phyloP scores from a whole-genome alignment of 2,113 vertebrate species.

The Salvelinus namaycush region DNA sequence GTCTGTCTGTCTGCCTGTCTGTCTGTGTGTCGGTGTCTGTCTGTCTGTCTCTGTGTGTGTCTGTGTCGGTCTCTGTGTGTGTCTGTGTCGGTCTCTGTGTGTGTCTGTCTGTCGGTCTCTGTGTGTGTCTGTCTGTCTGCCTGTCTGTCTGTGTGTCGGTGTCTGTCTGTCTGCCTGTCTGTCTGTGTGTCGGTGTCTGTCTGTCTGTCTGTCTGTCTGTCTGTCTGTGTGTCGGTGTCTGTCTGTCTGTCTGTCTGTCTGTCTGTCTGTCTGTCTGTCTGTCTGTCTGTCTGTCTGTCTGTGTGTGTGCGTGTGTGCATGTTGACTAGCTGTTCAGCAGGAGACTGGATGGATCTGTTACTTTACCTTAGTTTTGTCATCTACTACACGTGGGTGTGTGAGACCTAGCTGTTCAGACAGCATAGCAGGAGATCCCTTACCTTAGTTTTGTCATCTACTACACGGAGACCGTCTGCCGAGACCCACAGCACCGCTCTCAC shows the following conservation, averaged over 20 bases:
- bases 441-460: slow-evolving; percentile 99
- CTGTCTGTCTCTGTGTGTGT: rapidly evolving
- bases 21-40: rapidly evolving
- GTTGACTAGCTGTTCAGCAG: too few relatives aligned
- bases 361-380: slow-evolving; percentile 98
- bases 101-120: too few relatives aligned
- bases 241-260: too few relatives aligned
- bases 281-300: too few relatives aligned
- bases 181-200: rapidly evolving
- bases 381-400: slow-evolving; percentile 96
- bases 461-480: slow-evolving; percentile 94
- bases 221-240: rapidly evolving
- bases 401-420: too few relatives aligned
- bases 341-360: not conserved
- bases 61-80: rapidly evolving
- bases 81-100: too few relatives aligned
- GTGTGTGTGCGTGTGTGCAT: too few relatives aligned
- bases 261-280: too few relatives aligned
- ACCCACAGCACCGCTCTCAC: slow-evolving; percentile 96
- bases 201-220: rapidly evolving
- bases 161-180: slow-evolving; percentile 24
- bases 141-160: not conserved
- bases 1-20: slow-evolving; percentile 24
- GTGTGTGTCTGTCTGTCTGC: too few relatives aligned
- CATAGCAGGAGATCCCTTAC: too few relatives aligned